Evolutionary conservation across 2,113 vertebrate species (phyloP).

Genomic region (Rhea pennata): DNA sequence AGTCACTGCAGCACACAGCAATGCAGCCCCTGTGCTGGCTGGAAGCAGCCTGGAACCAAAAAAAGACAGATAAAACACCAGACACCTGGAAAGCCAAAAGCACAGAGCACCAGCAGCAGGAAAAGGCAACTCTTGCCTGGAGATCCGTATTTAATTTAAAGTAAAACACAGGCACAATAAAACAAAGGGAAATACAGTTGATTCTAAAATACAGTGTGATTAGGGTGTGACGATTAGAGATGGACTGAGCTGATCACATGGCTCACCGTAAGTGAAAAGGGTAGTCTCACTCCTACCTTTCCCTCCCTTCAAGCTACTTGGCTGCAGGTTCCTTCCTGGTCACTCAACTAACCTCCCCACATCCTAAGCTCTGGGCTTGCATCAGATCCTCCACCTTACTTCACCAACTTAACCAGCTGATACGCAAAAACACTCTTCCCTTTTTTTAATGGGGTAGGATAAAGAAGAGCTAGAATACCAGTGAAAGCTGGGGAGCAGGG

Average conservation of each 20-base stretch:
- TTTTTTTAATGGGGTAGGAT: neutral
- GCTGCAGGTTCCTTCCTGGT: neutral
- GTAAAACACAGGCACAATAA: neutral
- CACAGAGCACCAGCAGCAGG: neutral
- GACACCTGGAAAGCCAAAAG: neutral
- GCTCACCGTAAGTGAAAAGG: neutral
- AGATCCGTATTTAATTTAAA: neutral
- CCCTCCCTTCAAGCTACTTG: neutral
- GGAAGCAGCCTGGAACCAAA: neutral
- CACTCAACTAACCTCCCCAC: neutral
- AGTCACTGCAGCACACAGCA: neutral
- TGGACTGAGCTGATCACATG: neutral
- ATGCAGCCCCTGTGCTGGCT: neutral
- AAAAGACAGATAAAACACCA: neutral
- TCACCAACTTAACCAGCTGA: neutral
- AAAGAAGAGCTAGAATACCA: neutral
- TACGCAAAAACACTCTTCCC: neutral
- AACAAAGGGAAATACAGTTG: neutral
- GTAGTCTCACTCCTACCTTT: neutral
- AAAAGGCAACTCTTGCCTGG: neutral
- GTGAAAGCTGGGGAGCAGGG: neutral
- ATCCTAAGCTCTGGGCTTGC: neutral
- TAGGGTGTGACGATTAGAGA: neutral
- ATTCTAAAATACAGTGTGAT: neutral
- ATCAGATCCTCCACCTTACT: neutral